A percentile compares a stretch with the other conserved stretches of the same genome.
Evolutionary conservation across 2,888 invertebrate species (phyloP).

Genomic region (Plagodis dolabraria): DNA sequence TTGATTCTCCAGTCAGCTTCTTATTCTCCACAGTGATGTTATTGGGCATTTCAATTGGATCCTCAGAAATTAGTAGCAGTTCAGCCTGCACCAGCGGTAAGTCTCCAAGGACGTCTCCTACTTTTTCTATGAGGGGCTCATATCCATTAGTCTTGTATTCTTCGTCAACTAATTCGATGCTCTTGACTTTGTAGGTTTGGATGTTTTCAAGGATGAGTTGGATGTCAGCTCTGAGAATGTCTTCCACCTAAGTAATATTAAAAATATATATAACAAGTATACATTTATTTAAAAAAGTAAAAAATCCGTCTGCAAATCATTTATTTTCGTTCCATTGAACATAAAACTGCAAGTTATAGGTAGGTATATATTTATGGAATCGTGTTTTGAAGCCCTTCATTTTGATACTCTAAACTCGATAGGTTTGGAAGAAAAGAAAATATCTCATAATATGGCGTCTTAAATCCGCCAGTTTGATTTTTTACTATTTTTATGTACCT

Average conservation of each 20-base stretch:
- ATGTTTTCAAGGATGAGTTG: constrained; percentile 91
- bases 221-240: constrained; percentile 85
- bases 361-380: no score
- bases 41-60: constrained; percentile 72
- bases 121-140: constrained; percentile 78
- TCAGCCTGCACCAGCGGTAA: constrained; percentile 89
- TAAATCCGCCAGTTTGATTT: no score
- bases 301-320: no score
- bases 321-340: no score
- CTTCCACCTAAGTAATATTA: constrained; percentile 56
- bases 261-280: not conserved
- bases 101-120: constrained; percentile 87
- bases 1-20: constrained; percentile 83
- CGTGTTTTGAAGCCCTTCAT: no score
- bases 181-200: constrained; percentile 85
- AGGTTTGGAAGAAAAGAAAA: no score
- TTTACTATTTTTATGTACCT: no score
- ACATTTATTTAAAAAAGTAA: no score
- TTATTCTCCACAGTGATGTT: constrained; percentile 86
- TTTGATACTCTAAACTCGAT: no score
- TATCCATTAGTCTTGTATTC: constrained; percentile 78
- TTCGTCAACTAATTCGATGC: constrained; percentile 80
- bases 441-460: no score
- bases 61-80: constrained; percentile 83
- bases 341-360: no score